A percentile compares a stretch with the other conserved stretches of the same genome.
Conservation (phyloP, 1,140 invertebrate genomes). For the Galleria mellonella region DNA sequence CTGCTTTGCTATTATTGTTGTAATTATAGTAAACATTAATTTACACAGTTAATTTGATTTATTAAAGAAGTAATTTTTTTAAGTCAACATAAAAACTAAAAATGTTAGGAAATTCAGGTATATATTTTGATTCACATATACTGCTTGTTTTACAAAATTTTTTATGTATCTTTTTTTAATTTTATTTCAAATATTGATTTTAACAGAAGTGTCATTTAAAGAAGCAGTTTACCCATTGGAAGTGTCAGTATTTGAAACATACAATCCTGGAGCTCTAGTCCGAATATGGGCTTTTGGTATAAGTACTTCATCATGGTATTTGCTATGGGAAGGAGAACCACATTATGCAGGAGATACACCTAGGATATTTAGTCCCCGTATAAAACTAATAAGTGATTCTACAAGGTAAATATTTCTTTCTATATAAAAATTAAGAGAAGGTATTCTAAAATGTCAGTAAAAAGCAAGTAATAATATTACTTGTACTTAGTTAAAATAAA, state of each 20-base stretch:
- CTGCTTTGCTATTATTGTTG: no score
- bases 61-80: no score
- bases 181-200: slow-evolving; percentile 19
- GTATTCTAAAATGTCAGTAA: no score
- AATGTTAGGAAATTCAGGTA: no score
- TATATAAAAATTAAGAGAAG: no score
- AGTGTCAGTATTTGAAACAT: slow-evolving; percentile 90
- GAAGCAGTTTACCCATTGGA: slow-evolving; percentile 83
- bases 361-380: slow-evolving; percentile 84
- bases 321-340: slow-evolving; percentile 85
- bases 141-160: no score
- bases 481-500: no score
- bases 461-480: no score
- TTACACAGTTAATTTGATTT: no score
- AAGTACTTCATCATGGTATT: slow-evolving; percentile 76
- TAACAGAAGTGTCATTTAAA: slow-evolving; percentile 83
- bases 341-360: slow-evolving; percentile 77
- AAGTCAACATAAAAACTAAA: no score
- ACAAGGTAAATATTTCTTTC: slow-evolving; percentile 76
- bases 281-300: slow-evolving; percentile 82
- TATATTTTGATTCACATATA: no score
- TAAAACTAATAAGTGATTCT: slow-evolving; percentile 77
- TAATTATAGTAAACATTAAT: no score
- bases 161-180: not conserved
- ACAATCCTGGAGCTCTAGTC: slow-evolving; percentile 91